Base-by-base conservation (phyloP, 1,140 invertebrate genomes). In the Anoplophora glabripennis region DNA sequence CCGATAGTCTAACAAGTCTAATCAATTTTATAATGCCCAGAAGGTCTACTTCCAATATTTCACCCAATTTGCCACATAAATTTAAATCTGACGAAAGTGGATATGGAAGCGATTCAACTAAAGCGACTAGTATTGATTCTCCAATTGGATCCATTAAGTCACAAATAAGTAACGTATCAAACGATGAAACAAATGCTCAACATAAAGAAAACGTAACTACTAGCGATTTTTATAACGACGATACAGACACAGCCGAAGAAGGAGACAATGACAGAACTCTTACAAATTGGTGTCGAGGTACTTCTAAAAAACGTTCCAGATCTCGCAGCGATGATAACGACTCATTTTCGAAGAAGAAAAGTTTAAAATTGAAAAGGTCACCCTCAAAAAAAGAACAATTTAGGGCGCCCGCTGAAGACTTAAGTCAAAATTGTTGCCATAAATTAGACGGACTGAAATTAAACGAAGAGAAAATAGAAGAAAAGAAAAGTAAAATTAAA, bases 101-200 rank as follows among this genome's bases (percentile, higher is more conserved):
- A 7, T 86, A 86, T 65, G 84, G 86, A 53, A 84, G 83, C 17
- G 84, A 86, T 64, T 83, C 83, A 7, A 84, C 83, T 0, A 74
- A 82, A 64, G 76, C 79, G 0, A 77, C 79, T 0, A 81, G 80
- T 10, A 76, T 79, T 7, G 81, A 84, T 63, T 83, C 82, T 1
- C 82, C 81, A 0, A 64, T 68, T 59, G 69, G 54, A 59, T 62
- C 57, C 28, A 61, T 65, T 34, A 63, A 67, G 57, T 63, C 70
- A 45, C 44, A 56, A 41, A 40, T 42, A 14, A 57, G 61, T 46
- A 51, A 63, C 53, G 46, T 59, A 48, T 52, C 42, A 28, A 49
- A 14, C 21, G 54, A 56, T n/a, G 21, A 28, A 18, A 36, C 8
- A 12, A 14, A 15, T 28, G 21, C 11, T 28, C 17, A 35, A 5